Evolutionary conservation across 2,113 vertebrate species (phyloP), one percentile per base, ranked within the genome.

Genomic region (Phyllopteryx taeniolatus): DNA sequence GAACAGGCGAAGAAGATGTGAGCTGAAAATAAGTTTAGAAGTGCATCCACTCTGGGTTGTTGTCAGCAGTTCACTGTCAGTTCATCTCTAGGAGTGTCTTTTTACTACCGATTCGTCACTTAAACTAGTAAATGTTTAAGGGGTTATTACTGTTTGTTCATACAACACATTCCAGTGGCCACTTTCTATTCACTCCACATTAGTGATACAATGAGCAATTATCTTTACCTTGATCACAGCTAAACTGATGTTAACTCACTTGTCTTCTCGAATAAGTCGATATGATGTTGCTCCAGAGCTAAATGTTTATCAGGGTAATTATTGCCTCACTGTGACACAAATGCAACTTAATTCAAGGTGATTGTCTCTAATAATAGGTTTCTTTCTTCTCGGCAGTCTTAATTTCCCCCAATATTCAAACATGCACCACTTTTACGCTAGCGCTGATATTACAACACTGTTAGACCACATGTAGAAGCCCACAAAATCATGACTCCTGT

Each of bases 121-220:
- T 61, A 22, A 65, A 22, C 68, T 77, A 42, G 83, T 89, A 12
- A 90, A 89, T 87, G 83, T 88, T 86, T 88, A 83, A 86, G 61
- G 78, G 62, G 9, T 73, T 72, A 70, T 81, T 75, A 68, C 70
- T 57, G 75, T 60, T 27, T 62, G 46, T 71, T 80, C 73, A 72
- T 71, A 71, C 67, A 56, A 60, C 13, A n/a, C 46, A 51, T 47
- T 61, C 5, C 31, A 31, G 62, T 71, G 67, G 76, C 74, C 65
- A 78, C 72, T 79, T 83, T 86, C 70, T 53, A 5, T 60, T 33
- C 10, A 39, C 64, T 71, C 27, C 39, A 66, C 64, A 71, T 79
- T 14, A 51, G 63, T 33, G 22, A 51, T 27, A 31, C 22, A 71
- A 53, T 61, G 47, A 54, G 66, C 31, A 66, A 44, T 66, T 63